Evolutionary conservation across 1,140 invertebrate species (phyloP).

Genomic region (Apis florea): DNA sequence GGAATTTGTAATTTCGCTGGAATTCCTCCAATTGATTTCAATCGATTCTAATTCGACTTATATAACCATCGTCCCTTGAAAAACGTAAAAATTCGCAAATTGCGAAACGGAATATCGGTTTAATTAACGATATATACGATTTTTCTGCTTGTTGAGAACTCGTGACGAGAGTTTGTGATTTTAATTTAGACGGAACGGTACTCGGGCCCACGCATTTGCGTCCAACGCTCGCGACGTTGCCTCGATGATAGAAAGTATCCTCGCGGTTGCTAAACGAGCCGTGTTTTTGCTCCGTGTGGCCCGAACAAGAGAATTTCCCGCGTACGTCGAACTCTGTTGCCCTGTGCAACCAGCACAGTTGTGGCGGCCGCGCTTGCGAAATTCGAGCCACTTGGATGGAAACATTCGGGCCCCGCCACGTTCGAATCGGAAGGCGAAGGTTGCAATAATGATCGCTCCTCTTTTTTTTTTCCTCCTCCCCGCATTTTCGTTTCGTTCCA

Average conservation of each 20-base stretch:
- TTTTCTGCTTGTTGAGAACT: no score
- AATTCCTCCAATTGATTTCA: no score
- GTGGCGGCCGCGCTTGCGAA: background rate
- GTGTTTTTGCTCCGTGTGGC: slow-evolving; percentile 9
- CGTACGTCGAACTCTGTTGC: slow-evolving; percentile 18
- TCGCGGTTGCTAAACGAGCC: slow-evolving; percentile 11
- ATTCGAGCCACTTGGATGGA: background rate
- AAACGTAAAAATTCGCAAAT: no score
- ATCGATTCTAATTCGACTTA: no score
- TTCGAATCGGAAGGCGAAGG: background rate
- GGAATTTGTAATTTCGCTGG: background rate
- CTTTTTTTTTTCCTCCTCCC: background rate
- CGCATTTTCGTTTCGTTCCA: no score
- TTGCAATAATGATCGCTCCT: background rate
- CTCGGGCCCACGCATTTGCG: background rate
- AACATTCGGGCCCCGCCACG: background rate
- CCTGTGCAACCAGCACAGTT: no score
- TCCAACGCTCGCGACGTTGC: background rate
- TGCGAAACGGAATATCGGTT: no score
- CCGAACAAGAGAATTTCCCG: slow-evolving; percentile 10
- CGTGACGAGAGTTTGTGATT: background rate
- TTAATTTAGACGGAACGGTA: background rate
- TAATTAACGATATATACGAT: no score
- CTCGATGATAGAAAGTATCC: slow-evolving; percentile 31
- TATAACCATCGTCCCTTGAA: no score